phyloP scores from a whole-genome alignment of 2,888 invertebrate genomes.

The Acleris laterana region DNA sequence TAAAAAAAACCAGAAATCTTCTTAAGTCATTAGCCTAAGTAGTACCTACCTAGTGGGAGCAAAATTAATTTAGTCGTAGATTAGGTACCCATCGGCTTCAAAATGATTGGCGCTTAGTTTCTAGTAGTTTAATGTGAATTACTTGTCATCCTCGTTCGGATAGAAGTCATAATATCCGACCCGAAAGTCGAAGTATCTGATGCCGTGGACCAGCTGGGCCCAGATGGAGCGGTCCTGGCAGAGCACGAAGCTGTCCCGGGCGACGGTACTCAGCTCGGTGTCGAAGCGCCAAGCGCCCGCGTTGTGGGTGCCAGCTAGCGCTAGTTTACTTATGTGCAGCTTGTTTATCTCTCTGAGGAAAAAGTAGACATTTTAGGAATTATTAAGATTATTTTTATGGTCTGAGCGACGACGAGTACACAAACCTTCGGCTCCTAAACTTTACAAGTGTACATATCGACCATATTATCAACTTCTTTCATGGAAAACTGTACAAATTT shows the following conservation, averaged over 20 bases:
- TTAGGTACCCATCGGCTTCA: neutral
- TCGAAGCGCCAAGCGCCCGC: constrained; percentile 81
- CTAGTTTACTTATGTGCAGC: constrained; percentile 75
- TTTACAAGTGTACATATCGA: no score
- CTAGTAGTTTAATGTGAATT: neutral
- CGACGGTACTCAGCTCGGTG: constrained; percentile 72
- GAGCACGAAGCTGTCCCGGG: constrained; percentile 71
- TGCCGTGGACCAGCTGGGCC: constrained; percentile 93
- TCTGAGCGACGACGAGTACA: no score
- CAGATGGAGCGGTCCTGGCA: constrained; percentile 92
- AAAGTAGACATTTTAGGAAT: neutral
- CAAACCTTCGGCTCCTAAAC: no score
- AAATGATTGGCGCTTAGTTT: neutral
- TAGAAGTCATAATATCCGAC: constrained; percentile 87
- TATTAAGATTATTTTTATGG: no score
- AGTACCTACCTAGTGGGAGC: no score
- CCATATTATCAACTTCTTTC: no score
- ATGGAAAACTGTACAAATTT: no score
- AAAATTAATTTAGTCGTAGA: neutral
- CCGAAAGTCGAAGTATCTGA: constrained; percentile 92
- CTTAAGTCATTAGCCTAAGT: no score
- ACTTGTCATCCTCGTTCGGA: constrained; percentile 69
- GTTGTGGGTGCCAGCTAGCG: constrained; percentile 82
- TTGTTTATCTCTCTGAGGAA: constrained; percentile 66
- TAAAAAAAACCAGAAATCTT: no score